Conservation (phyloP, 2,888 invertebrate genomes). For the Melinopterus prodromus region DNA sequence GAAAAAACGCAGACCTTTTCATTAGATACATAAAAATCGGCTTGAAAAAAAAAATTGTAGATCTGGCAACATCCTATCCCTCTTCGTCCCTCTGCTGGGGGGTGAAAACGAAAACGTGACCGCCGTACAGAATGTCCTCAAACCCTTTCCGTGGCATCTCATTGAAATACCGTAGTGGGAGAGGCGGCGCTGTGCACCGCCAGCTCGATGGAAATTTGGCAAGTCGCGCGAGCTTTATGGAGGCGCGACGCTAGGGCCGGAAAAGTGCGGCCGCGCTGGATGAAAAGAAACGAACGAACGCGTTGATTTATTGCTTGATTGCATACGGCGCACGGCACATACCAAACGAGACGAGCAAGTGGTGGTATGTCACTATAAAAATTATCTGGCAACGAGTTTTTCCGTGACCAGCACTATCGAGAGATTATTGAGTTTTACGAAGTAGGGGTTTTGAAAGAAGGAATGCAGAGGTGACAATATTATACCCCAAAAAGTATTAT, state of each 20-base stretch:
- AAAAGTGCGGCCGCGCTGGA: background rate
- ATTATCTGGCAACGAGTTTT: background rate
- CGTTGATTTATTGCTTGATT: background rate
- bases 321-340: background rate
- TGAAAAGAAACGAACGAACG: background rate
- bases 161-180: background rate
- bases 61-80: background rate
- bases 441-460: background rate
- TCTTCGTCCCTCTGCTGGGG: background rate
- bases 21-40: no score
- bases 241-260: background rate
- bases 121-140: background rate
- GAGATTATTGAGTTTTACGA: background rate
- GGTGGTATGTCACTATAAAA: background rate
- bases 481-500: no score
- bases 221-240: background rate
- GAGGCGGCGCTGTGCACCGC: background rate
- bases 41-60: background rate
- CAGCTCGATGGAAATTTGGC: background rate
- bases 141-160: background rate
- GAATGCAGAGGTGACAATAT: no score
- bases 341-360: background rate
- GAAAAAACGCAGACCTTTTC: no score
- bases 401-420: background rate
- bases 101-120: slow-evolving; percentile 4